Base-by-base conservation (phyloP, 2,888 invertebrate genomes). In the Leuctra nigra region DNA sequence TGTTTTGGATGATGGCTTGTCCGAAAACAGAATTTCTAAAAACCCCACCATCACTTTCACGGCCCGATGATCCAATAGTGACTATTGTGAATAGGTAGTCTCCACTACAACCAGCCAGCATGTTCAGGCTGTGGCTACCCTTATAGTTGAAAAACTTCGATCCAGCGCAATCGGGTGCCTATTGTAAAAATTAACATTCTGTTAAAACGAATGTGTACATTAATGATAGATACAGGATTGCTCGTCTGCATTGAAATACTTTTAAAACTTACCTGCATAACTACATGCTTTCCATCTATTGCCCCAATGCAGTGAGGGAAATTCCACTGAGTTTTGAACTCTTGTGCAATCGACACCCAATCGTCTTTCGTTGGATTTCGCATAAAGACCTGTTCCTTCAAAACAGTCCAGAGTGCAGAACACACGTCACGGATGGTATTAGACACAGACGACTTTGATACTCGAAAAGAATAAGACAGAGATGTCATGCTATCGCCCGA, bases 231-330 rank as follows among this genome's bases (percentile, higher is more conserved):
- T n/a, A n/a, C n/a, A n/a, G n/a, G n/a, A n/a, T n/a, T n/a, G n/a
- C n/a, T n/a, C n/a, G n/a, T n/a, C n/a, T n/a, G n/a, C n/a, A n/a
- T n/a, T n/a, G n/a, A n/a, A n/a, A n/a, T n/a, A n/a, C n/a, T n/a
- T n/a, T n/a, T n/a, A n/a, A n/a, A n/a, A n/a, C 33, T 48, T 7
- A 48, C 48, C 24, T 35, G 41, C 7, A 56, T 56, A 35, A 57
- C 22, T 6, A 63, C 54, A 44, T 62, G 63, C 44, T 63, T 63
- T 4, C 61, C 63, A 57, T 62, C 63, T 22, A 62, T 29, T 2
- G 62, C 56, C 1, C 62, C 64, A 23, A 64, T 46, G 29, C 64
- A 64, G 53, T 64, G 64, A 3, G 63, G 63, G 53, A 64, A 64
- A 54, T 64, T 57, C 18, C 61, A 59, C 53, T 55, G 57, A n/a